These are phyloP conservation scores for Sminthurinus aureus DNA, from an alignment of 2,888 invertebrate genomes.

Conservation along the genomic window DNA sequence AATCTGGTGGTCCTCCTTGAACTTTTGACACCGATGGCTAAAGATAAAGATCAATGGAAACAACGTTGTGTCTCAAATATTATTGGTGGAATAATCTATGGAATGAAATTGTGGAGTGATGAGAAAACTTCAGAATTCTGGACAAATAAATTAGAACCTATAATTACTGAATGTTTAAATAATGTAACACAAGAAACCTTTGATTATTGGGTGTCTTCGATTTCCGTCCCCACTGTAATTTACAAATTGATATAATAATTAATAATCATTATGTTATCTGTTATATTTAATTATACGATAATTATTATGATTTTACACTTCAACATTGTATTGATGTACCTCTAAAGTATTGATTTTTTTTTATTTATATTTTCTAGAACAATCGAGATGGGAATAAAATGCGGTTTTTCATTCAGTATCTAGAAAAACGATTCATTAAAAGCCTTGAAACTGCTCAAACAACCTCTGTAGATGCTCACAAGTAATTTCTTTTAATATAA, in stretches of 20 bases:
- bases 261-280: no score
- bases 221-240: slow-evolving; percentile 55
- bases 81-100: slow-evolving; percentile 66
- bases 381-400: slow-evolving; percentile 59
- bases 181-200: slow-evolving; percentile 65
- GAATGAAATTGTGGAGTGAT: slow-evolving; percentile 67
- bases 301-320: no score
- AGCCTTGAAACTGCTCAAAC: slow-evolving; percentile 59
- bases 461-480: slow-evolving; percentile 58
- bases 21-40: slow-evolving; percentile 61
- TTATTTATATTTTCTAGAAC: slow-evolving; percentile 42
- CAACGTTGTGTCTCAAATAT: slow-evolving; percentile 68
- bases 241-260: no score
- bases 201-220: slow-evolving; percentile 64
- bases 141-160: slow-evolving; percentile 63
- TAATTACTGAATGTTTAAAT: slow-evolving; percentile 64
- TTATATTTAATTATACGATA: no score
- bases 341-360: no score
- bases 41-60: slow-evolving; percentile 65
- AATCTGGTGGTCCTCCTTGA: slow-evolving; percentile 46
- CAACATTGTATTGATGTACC: no score
- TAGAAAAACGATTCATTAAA: slow-evolving; percentile 53
- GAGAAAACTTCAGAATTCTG: slow-evolving; percentile 63
- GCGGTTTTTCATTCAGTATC: slow-evolving; percentile 57
- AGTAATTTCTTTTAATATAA: slow-evolving; percentile 46